These are phyloP conservation scores for Anthonomus grandis DNA, from an alignment of 1,140 invertebrate species.

Conservation along the genomic window DNA sequence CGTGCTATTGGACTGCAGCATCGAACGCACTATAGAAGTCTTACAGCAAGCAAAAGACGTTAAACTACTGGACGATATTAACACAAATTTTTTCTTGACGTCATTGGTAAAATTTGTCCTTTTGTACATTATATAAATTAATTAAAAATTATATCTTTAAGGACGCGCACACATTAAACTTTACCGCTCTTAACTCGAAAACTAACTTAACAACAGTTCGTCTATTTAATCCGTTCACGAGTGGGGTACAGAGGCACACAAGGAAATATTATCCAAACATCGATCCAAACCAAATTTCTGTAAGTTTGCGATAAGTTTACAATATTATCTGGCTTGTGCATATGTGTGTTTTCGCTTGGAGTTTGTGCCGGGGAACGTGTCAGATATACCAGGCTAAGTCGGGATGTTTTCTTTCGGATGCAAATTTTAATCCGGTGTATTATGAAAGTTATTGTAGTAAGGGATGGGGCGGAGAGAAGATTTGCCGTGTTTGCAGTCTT, in stretches of 20 bases:
- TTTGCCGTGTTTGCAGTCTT: too few relatives aligned
- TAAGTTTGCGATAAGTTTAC: constrained; percentile 1
- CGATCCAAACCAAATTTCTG: constrained; percentile 4
- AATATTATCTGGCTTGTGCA: too few relatives aligned
- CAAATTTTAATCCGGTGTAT: too few relatives aligned
- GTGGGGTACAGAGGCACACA: not conserved
- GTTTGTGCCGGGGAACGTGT: too few relatives aligned
- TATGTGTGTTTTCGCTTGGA: too few relatives aligned
- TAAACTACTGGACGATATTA: constrained; percentile 71
- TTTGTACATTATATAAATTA: not conserved
- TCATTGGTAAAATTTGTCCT: constrained; percentile 46
- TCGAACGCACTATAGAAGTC: constrained; percentile 62
- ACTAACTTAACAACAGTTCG: constrained; percentile 74
- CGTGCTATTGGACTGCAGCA: constrained; percentile 75
- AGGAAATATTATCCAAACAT: constrained; percentile 7
- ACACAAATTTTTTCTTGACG: constrained; percentile 56
- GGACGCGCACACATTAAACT: constrained; percentile 43
- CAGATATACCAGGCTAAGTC: too few relatives aligned
- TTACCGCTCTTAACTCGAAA: constrained; percentile 49
- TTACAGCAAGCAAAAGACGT: constrained; percentile 77
- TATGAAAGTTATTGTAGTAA: too few relatives aligned
- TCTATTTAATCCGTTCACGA: constrained; percentile 65
- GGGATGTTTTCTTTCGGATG: too few relatives aligned
- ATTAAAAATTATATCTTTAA: constrained; percentile 22
- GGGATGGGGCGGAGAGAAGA: too few relatives aligned